Base-by-base conservation (phyloP, 1,140 invertebrate genomes). In the Pectinophora gossypiella region DNA sequence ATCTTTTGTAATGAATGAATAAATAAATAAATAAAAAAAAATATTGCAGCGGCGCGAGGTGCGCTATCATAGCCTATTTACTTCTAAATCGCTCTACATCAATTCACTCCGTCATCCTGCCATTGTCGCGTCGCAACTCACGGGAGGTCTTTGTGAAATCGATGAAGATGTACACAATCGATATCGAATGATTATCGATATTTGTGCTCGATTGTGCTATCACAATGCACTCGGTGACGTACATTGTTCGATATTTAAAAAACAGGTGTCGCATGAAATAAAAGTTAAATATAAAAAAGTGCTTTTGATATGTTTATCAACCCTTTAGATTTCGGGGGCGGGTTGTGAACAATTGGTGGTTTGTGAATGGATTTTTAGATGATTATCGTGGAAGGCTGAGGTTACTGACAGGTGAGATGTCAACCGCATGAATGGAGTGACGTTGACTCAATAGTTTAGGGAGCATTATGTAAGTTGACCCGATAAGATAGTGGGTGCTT, bases 241-340 rank as follows among this genome's bases (percentile, higher is more conserved):
- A 48, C 52, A 72, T 66, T 72, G 67, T 73, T 59, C 48, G 23
- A 32, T 56, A 54, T 68, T 61, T 63, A 72, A 76, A 73, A 81
- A 81, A 87, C 77, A 85, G 79, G 82, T 83, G 74, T 79, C 61
- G 54, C 70, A 59, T 69, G 61, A 65, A 51, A 68, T 59, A 61
- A 69, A 69, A 60, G 46, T n/a, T n/a, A n/a, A n/a, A n/a, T n/a
- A n/a, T n/a, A n/a, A n/a, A n/a, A n/a, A n/a, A n/a, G n/a, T n/a
- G 40, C 57, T 61, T 84, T 85, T 85, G 77, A 87, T 84, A 87
- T 85, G 76, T 85, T 85, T 85, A 87, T 87, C 80, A 84, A 85
- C 74, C 76, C 84, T 85, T 82, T 85, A 63, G 64, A 71, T 63
- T 60, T 68, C n/a, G 57, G 71, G 68, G 84, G 81, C 70, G 73